Percentiles rank a stretch among this genome's conserved stretches.
phyloP scores from a whole-genome alignment of 1,140 invertebrate genomes.

The Drosophila sp. region DNA sequence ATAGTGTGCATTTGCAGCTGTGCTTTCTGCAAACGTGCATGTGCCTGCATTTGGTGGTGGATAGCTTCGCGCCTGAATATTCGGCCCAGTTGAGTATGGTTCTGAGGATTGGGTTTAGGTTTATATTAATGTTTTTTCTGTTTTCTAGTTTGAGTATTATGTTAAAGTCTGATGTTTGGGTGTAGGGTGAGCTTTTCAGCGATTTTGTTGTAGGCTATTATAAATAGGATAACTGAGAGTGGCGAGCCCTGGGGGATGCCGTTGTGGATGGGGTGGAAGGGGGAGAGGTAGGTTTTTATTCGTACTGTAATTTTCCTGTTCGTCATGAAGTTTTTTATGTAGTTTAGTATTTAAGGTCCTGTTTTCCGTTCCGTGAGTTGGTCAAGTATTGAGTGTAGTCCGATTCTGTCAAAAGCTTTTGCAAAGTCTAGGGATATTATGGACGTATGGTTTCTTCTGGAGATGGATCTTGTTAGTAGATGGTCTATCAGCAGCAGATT shows the following conservation, averaged over 20 bases:
- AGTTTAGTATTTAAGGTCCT: slow-evolving; percentile 20
- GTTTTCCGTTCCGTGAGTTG: slow-evolving; percentile 25
- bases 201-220: slow-evolving; percentile 8
- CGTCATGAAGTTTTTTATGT: slow-evolving; percentile 23
- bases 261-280: slow-evolving; percentile 5
- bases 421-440: background rate
- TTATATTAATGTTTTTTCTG: slow-evolving; percentile 9
- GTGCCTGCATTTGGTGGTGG: slow-evolving; percentile 15
- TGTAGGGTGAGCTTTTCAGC: background rate
- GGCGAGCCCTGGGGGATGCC: slow-evolving; percentile 16
- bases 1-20: slow-evolving; percentile 15
- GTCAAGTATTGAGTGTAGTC: slow-evolving; percentile 26
- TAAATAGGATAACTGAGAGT: slow-evolving; percentile 11
- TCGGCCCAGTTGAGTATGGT: slow-evolving; percentile 19
- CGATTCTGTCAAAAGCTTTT: slow-evolving; percentile 31
- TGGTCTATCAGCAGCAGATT: background rate
- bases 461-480: slow-evolving; percentile 1
- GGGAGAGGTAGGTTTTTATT: slow-evolving; percentile 13
- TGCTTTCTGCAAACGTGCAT: slow-evolving; percentile 33
- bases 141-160: slow-evolving; percentile 23
- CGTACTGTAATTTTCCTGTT: slow-evolving; percentile 14
- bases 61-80: slow-evolving; percentile 4
- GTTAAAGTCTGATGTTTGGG: slow-evolving; percentile 28
- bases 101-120: slow-evolving; percentile 13
- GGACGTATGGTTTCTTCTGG: background rate